phyloP scores from a whole-genome alignment of 2,113 vertebrate species.

The Pedionomus torquatus region DNA sequence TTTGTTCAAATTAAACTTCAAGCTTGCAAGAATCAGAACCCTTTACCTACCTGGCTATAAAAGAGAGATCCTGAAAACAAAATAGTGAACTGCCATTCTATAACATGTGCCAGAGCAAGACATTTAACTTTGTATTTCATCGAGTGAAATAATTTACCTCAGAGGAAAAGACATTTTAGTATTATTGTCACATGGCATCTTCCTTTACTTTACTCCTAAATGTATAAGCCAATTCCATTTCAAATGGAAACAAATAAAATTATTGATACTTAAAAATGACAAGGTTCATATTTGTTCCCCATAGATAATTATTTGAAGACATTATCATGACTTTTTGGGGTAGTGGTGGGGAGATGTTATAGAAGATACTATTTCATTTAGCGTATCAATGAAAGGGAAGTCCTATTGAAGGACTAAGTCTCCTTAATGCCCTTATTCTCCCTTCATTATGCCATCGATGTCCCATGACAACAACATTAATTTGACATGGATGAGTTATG shows the following conservation, averaged over 20 bases:
- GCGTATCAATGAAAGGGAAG: conserved; percentile 38
- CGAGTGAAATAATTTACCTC: background rate
- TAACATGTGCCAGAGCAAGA: background rate
- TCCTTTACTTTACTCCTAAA: background rate
- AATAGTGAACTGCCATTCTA: background rate
- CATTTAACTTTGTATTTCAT: background rate
- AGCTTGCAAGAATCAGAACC: background rate
- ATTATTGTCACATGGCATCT: background rate
- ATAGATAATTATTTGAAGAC: background rate
- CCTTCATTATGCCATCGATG: conserved; percentile 86
- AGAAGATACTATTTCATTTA: background rate
- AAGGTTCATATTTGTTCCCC: background rate
- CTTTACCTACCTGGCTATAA: background rate
- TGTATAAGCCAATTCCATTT: background rate
- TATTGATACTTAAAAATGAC: background rate
- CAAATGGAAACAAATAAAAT: background rate
- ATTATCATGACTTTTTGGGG: background rate
- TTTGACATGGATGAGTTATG: conserved; percentile 89
- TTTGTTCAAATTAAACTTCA: background rate
- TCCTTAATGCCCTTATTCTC: conserved; percentile 87
- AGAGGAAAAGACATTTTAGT: background rate
- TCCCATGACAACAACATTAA: conserved; percentile 88
- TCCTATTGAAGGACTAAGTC: conserved; percentile 82
- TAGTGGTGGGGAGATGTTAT: background rate
- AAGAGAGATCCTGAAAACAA: background rate